Base-by-base conservation (phyloP, 1,140 invertebrate species). In the Panagrolaimus sp. region DNA sequence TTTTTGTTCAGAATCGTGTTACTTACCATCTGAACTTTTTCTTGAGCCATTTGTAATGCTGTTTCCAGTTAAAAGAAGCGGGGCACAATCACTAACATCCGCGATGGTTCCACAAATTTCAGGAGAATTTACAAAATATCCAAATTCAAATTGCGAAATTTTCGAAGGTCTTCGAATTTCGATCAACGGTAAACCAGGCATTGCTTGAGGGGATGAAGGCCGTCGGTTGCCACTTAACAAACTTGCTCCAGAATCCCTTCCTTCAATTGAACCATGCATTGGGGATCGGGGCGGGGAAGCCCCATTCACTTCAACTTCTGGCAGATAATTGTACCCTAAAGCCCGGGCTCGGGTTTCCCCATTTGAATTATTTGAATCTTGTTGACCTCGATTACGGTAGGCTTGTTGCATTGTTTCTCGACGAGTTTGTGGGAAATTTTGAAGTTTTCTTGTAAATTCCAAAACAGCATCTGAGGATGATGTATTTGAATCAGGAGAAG, bases 71-170 rank as follows among this genome's bases (percentile, higher is more conserved):
- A 82, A 48, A 24, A 82, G 66, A 32, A 82, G 64, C 17, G 80
- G 80, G n/a, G 80, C 80, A 45, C 80, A 82, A 66, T 82, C 80
- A 44, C 74, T 79, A 7, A 83, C 80, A 38, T 83, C 70, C 9
- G 48, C 58, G 43, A 70, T 75, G 15, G 67, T 76, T 21, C 79
- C 65, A 28, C 77, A 68, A 15, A 82, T 52, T 63, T 82, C 80
- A 3, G 80, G 80, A 9, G 81, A 83, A 58, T 82, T 82, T 7
- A 83, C 80, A 73, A 82, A 82, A 64, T 82, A 82, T 2, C 79
- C 80, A 55, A 81, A 81, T 65, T 81, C 80, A 47, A 83, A 81
- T 72, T 82, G 80, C n/a, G 77, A 80, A 15, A 82, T 43, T 21
- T 81, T 81, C 17, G 81, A 83, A 9, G 80, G 80, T 7, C 80